These are phyloP conservation scores for Macquaria ambigua DNA, from an alignment of 2,113 vertebrate species.

Conservation along the genomic window DNA sequence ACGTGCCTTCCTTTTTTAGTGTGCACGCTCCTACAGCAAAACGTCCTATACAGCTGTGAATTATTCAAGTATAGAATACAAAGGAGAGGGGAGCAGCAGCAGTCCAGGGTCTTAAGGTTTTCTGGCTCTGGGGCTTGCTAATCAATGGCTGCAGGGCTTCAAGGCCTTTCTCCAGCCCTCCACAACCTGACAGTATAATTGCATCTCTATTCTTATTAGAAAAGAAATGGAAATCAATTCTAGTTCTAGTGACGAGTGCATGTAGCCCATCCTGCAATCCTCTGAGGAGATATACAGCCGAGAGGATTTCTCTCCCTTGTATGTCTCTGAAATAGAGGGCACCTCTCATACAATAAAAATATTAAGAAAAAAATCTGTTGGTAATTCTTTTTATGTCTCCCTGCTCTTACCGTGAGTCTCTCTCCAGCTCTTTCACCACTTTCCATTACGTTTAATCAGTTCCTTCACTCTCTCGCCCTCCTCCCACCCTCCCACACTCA, in stretches of 20 bases:
- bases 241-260: background rate
- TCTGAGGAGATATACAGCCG: conserved; percentile 6
- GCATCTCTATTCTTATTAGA: conserved; percentile 52
- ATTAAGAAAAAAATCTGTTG: conserved; percentile 8
- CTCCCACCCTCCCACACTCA: conserved; percentile 17
- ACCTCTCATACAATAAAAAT: conserved; percentile 34
- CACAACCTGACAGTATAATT: conserved; percentile 46
- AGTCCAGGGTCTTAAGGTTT: background rate
- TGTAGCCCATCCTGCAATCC: conserved; percentile 19
- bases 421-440: conserved; percentile 11
- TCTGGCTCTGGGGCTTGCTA: background rate
- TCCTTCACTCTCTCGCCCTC: background rate
- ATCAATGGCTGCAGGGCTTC: conserved; percentile 34
- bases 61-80: conserved; percentile 6
- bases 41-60: conserved; percentile 4
- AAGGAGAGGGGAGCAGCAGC: background rate
- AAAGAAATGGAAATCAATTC: conserved; percentile 60
- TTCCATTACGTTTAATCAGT: conserved; percentile 35
- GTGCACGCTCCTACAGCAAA: background rate
- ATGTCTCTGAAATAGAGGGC: conserved; percentile 35
- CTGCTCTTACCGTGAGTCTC: background rate
- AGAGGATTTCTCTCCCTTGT: conserved; percentile 28
- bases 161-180: conserved; percentile 21
- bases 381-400: conserved; percentile 12
- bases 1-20: background rate